Evolutionary conservation across 2,888 invertebrate genomes (phyloP).

Genomic region (Coelopa pilipes): DNA sequence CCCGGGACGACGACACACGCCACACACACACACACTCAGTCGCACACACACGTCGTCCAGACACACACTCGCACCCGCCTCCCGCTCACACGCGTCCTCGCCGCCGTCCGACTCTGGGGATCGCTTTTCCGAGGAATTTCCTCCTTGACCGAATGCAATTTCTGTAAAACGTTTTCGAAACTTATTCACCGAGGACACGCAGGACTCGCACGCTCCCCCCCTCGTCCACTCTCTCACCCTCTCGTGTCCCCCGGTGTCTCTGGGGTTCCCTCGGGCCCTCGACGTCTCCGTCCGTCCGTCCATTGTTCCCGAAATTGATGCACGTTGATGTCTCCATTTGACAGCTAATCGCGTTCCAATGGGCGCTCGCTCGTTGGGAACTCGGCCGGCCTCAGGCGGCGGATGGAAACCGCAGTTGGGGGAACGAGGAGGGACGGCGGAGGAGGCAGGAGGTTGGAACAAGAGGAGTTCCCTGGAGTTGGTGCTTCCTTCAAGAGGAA

Average conservation of each 20-base stretch:
- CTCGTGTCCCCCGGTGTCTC: too few relatives aligned
- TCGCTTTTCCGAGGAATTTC: slow-evolving; percentile 15
- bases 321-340: too few relatives aligned
- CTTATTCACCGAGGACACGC: too few relatives aligned
- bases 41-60: not conserved
- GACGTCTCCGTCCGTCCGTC: too few relatives aligned
- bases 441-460: not conserved
- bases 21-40: slow-evolving; percentile 2
- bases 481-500: too few relatives aligned
- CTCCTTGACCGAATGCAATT: slow-evolving; percentile 19
- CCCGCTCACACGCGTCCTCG: not conserved
- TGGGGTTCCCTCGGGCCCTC: too few relatives aligned
- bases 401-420: not conserved
- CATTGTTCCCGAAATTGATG: too few relatives aligned
- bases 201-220: not conserved
- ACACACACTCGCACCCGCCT: not conserved
- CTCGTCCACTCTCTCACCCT: not conserved
- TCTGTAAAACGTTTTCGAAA: not conserved
- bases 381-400: too few relatives aligned
- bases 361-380: too few relatives aligned
- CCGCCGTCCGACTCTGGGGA: slow-evolving; percentile 8
- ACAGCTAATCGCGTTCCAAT: too few relatives aligned
- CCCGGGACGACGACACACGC: slow-evolving; percentile 19
- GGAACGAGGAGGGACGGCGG: not conserved
- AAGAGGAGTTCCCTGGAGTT: not conserved